Evolutionary conservation across 2,113 vertebrate species (phyloP).

Genomic region (Stercorarius parasiticus): DNA sequence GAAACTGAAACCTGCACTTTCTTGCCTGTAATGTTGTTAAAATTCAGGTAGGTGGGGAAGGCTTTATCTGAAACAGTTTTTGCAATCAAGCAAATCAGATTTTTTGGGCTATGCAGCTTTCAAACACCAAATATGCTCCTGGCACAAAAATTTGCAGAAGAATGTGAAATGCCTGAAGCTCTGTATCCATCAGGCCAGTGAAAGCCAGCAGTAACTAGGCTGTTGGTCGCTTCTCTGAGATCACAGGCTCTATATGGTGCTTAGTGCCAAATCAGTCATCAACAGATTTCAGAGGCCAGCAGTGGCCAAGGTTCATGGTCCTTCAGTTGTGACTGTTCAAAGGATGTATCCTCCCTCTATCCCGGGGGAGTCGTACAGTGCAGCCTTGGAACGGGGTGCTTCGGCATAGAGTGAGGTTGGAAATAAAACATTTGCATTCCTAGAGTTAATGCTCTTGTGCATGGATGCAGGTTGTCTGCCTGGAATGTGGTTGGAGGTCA

Average conservation of each 20-base stretch:
- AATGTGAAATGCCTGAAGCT: background rate
- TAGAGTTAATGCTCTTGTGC: accelerated
- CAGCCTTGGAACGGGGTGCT: background rate
- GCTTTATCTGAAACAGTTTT: background rate
- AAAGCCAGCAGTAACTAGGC: background rate
- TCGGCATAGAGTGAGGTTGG: background rate
- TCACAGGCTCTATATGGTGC: background rate
- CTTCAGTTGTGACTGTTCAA: background rate
- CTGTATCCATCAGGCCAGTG: background rate
- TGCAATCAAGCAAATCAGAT: background rate
- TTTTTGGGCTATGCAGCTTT: background rate
- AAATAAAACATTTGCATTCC: accelerated
- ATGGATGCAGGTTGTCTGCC: background rate
- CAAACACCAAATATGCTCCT: background rate
- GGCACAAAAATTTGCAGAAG: background rate
- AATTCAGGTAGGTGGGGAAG: background rate
- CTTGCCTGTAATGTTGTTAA: background rate
- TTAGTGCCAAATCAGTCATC: background rate
- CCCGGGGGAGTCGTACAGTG: accelerated
- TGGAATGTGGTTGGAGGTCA: background rate
- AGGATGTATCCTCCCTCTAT: background rate
- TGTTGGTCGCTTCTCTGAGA: background rate
- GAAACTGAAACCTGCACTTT: background rate
- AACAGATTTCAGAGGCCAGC: background rate
- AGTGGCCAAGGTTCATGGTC: background rate